These are phyloP conservation scores for Cettia cetti DNA, from an alignment of 2,113 vertebrate genomes.

Conservation along the genomic window DNA sequence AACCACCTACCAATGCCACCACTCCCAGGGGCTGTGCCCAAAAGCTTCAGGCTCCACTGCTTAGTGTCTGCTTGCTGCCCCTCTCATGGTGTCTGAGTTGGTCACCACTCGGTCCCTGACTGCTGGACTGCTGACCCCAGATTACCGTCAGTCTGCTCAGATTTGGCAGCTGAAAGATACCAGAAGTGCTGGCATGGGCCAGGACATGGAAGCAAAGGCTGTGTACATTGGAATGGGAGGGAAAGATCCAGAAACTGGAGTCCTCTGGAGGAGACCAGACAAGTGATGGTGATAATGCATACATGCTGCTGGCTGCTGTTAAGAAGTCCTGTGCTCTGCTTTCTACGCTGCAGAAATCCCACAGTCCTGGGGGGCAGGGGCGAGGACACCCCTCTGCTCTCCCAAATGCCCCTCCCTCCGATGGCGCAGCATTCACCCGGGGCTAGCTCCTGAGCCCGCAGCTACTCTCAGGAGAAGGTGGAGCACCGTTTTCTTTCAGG, in stretches of 20 bases:
- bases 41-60: not conserved
- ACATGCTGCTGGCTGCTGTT: not conserved
- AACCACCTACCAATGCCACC: too few relatives aligned
- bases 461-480: not conserved
- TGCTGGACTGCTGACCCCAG: not conserved
- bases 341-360: not conserved
- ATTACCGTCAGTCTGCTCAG: accelerated
- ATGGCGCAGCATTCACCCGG: too few relatives aligned
- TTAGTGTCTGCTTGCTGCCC: not conserved
- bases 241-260: not conserved
- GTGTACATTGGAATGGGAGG: accelerated
- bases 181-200: not conserved
- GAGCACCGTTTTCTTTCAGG: too few relatives aligned
- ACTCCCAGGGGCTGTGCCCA: accelerated
- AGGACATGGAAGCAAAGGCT: not conserved
- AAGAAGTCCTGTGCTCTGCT: not conserved
- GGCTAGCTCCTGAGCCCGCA: not conserved
- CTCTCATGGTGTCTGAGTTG: not conserved
- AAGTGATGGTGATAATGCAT: not conserved
- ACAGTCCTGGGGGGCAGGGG: accelerated
- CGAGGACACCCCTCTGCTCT: not conserved
- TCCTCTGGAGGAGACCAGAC: not conserved
- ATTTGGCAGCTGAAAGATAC: not conserved
- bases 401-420: not conserved
- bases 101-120: too few relatives aligned